Base-by-base conservation (phyloP, 30 jellyfish, hydroid and myxozoan species). In the Aurelia sp. region DNA sequence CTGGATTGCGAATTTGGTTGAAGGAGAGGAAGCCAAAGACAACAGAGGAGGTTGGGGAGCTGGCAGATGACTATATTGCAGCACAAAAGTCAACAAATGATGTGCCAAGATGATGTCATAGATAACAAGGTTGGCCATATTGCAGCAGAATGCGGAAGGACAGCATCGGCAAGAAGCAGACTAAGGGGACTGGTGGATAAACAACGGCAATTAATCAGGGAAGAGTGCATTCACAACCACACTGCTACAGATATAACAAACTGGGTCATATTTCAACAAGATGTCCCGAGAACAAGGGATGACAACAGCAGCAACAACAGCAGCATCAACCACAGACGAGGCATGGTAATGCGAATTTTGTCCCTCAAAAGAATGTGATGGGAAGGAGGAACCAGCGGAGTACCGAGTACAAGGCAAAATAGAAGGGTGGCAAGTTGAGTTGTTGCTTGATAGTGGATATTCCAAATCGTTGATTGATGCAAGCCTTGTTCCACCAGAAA, bases 21-120 rank as follows among this genome's bases (percentile, higher is more conserved):
- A 27, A 27, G 33, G 33, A 27, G 33, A 0, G 33, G 2, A 27
- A 27, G 33, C 33, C 33, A 27, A 27, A 27, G 33, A 27, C 33
- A 2, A 27, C 2, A 27, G 33, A 27, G 2, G 33, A 27, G 33
- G 33, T 27, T 0, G 33, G 33, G 33, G 33, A 27, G 33, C 1
- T 27, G 33, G 33, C 33, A 27, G 33, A 27, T 27, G 33, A 27
- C 2, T 27, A 27, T n/a, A n/a, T n/a, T n/a, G n/a, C 77, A 15
- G 77, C 77, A 21, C 16, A 58, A 13, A 21, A 66, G 77, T 66
- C 77, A 66, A 20, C 77, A 66, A 22, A 22, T 16, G 77, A 66
- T 23, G 77, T 66, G 77, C 77, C 77, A 66, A 30, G 57, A 66
- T 16, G 77, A 66, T 66, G 77, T 66, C 77, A 21, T n/a, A 20